Percentiles rank a stretch among this genome's conserved stretches.
These are phyloP conservation scores for Ditylenchus dipsaci DNA, from an alignment of 1,140 invertebrate species.

Conservation along the genomic window DNA sequence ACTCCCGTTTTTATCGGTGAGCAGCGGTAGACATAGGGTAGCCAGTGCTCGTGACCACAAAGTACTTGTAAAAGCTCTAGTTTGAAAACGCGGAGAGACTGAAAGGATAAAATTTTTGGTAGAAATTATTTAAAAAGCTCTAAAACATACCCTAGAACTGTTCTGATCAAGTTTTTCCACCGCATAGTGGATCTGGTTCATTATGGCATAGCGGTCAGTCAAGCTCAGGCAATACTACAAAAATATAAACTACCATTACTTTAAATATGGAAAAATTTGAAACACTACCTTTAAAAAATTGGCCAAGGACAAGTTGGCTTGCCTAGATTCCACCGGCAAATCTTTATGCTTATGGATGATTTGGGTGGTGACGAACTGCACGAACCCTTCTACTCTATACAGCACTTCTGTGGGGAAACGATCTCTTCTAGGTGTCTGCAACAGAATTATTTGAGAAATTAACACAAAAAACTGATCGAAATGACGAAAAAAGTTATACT, in stretches of 20 bases:
- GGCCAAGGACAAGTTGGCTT: conserved; percentile 48
- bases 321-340: conserved; percentile 39
- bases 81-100: conserved; percentile 48
- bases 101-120: too few relatives aligned
- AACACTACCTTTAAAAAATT: conserved; percentile 44
- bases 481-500: conserved; percentile 3
- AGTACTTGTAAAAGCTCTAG: conserved; percentile 51
- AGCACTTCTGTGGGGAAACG: conserved; percentile 26
- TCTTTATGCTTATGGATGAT: conserved; percentile 46
- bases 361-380: conserved; percentile 18
- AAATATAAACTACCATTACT: not conserved
- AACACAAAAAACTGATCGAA: not conserved
- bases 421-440: conserved; percentile 28
- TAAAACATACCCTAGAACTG: conserved; percentile 66
- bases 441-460: conserved; percentile 7
- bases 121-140: too few relatives aligned
- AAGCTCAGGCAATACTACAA: conserved; percentile 78
- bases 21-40: conserved; percentile 70
- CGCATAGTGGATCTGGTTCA: conserved; percentile 78
- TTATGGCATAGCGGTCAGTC: conserved; percentile 87
- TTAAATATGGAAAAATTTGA: not conserved
- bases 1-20: conserved; percentile 63
- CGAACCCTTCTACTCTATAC: conserved; percentile 29
- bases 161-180: conserved; percentile 77
- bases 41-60: conserved; percentile 64